phyloP scores from a whole-genome alignment of 2,888 invertebrate genomes.

The Ceratothoa steindachneri region DNA sequence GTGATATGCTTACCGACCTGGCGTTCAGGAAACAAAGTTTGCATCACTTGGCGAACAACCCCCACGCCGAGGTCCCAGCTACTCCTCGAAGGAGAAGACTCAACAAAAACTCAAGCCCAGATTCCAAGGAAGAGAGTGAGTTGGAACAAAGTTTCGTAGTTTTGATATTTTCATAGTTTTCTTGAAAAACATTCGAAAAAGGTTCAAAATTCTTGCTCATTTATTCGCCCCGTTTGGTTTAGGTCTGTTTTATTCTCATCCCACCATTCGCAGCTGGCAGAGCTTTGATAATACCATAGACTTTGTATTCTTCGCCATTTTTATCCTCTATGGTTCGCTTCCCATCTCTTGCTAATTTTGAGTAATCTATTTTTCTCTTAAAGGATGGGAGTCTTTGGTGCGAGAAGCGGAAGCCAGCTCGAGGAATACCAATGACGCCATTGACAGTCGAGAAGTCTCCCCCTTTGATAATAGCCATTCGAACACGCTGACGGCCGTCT shows the following conservation, averaged over 20 bases:
- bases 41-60: constrained; percentile 49
- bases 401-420: constrained; percentile 25
- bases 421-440: neutral
- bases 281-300: no score
- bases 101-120: constrained; percentile 50
- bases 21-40: constrained; percentile 65
- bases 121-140: constrained; percentile 47
- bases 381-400: constrained; percentile 44
- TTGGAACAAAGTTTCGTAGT: no score
- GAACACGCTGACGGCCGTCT: neutral
- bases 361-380: neutral
- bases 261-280: no score
- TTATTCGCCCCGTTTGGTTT: no score
- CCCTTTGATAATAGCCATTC: constrained; percentile 35
- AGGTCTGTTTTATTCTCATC: no score
- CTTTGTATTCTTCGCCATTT: no score
- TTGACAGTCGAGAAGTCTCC: constrained; percentile 25
- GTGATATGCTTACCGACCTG: constrained; percentile 76
- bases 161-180: no score
- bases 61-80: constrained; percentile 30
- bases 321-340: no score
- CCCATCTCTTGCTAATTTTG: no score
- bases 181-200: no score
- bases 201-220: no score
- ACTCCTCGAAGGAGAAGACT: constrained; percentile 51